Evolutionary conservation across 1,140 invertebrate species (phyloP).

Genomic region (Caenorhabditis tropicalis): DNA sequence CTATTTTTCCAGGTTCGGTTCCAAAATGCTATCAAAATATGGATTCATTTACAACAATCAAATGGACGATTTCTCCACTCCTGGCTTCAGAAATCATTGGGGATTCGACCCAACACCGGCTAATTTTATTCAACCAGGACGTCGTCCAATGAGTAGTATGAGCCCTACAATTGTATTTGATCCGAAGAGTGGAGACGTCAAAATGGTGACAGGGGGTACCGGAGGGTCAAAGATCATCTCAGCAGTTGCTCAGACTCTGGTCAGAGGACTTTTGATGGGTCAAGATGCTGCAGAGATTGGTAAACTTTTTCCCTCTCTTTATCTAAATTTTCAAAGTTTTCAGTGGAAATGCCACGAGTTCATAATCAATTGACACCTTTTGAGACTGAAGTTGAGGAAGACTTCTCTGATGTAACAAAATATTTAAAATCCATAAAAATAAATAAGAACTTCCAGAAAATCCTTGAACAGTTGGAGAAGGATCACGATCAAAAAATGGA

Average conservation of each 20-base stretch:
- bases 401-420: background rate
- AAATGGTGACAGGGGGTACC: conserved; percentile 83
- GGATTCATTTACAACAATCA: conserved; percentile 90
- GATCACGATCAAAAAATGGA: conserved; percentile 32
- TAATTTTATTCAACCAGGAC: conserved; percentile 82
- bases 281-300: conserved; percentile 81
- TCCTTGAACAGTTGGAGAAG: background rate
- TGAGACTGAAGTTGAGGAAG: background rate
- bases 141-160: conserved; percentile 90
- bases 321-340: conserved; percentile 71
- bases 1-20: conserved; percentile 79
- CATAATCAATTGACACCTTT: conserved; percentile 15
- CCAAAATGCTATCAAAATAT: conserved; percentile 80
- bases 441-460: background rate
- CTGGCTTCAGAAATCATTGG: conserved; percentile 81
- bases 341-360: background rate
- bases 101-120: conserved; percentile 78
- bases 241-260: conserved; percentile 80
- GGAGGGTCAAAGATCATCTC: conserved; percentile 90
- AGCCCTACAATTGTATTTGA: conserved; percentile 84
- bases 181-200: conserved; percentile 65
- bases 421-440: background rate
- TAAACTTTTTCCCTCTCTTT: background rate
- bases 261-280: conserved; percentile 83
- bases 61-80: conserved; percentile 92